Evolutionary conservation across 2,797 vertebrate species (phyloP), one percentile per base, ranked within the genome.

Genomic region (Podargus strigoides): DNA sequence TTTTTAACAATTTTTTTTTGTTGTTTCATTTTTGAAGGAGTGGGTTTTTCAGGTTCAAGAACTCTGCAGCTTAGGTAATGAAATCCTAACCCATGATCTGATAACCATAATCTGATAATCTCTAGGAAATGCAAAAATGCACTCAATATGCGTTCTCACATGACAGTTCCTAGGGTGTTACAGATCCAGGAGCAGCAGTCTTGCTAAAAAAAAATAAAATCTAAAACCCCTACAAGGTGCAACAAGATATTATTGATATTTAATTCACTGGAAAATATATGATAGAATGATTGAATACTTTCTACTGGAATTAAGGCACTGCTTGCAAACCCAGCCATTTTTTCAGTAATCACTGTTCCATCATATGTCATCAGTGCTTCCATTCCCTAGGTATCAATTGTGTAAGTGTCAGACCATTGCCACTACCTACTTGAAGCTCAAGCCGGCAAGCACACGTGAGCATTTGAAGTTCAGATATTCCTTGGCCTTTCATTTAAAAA

Each of bases 101-200:
- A 93, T 89, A 89, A 78, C 53, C 27, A 59, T 80, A 87, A 91
- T 75, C 58, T 81, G 62, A 87, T 89, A 93, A 93, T 83, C 56
- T 93, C 68, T 89, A 75, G 76, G 85, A 92, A 92, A 89, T 87
- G 41, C 85, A 93, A 85, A 93, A 96, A 60, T 74, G 22, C 30
- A 49, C 81, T 91, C 58, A 87, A 3, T 85, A 34, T 62, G 34
- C 74, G n/a, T 64, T 96, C 73, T 92, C 89, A 92, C 34, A 24
- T 75, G 79, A 58, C 76, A 66, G 17, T 55, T 94, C 22, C 46
- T 55, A 34, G 13, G 68, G 56, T 23, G 10, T 68, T 58, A 89
- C 18, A 53, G 44, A 80, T 50, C 17, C 89, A 89, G 37, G 56
- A 87, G 14, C 64, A 92, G 18, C 36, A 58, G 24, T 60, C 50